A percentile compares a stretch with the other conserved stretches of the same genome.
Conservation (phyloP, 2,888 invertebrate genomes). For the Himalopsyche tibetana region DNA sequence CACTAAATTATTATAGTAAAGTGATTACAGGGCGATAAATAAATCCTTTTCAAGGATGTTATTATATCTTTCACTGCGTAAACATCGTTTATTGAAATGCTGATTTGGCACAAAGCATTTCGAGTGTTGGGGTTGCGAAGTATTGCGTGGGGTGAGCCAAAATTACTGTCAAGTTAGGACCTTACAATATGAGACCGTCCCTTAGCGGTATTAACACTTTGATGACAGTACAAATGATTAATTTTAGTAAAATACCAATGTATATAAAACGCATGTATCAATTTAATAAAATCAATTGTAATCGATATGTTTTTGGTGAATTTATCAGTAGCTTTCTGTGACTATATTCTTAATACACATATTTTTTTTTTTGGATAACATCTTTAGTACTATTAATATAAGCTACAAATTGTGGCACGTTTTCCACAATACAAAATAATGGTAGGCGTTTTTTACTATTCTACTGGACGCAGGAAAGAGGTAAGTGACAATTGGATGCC, state of each 20-base stretch:
- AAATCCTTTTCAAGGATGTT: not conserved
- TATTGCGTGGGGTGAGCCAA: not conserved
- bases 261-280: too few species aligned
- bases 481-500: too few species aligned
- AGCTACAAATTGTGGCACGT: too few species aligned
- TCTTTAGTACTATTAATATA: too few species aligned
- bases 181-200: constrained; percentile 10
- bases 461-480: too few species aligned
- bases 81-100: not conserved
- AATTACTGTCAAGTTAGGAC: constrained; percentile 28
- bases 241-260: not conserved
- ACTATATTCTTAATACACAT: too few species aligned
- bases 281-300: too few species aligned
- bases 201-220: not conserved
- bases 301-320: too few species aligned
- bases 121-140: not conserved
- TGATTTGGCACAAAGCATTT: not conserved
- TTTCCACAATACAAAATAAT: too few species aligned
- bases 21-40: constrained; percentile 8
- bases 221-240: not conserved
- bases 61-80: not conserved
- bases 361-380: too few species aligned
- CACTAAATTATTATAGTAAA: not conserved
- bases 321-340: too few species aligned
- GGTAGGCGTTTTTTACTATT: too few species aligned